phyloP scores from a whole-genome alignment of 2,888 invertebrate genomes.

The Epistrophella euchroma region DNA sequence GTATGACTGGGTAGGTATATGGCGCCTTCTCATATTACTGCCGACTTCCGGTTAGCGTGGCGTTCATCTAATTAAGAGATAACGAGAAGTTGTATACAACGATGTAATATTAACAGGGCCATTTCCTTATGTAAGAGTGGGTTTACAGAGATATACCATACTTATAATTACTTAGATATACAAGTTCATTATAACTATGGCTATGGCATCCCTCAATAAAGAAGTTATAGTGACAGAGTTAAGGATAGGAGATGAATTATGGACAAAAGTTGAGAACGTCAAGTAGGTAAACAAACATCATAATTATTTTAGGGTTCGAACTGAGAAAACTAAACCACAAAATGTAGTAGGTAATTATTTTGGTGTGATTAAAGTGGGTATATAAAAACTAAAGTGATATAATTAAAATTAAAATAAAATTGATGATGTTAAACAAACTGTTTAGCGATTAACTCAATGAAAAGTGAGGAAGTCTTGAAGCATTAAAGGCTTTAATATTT shows the following conservation, averaged over 20 bases:
- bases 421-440: no score
- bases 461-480: no score
- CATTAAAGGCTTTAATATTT: no score
- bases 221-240: neutral
- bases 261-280: constrained; percentile 6
- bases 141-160: neutral
- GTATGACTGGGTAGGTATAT: constrained; percentile 23
- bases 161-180: constrained; percentile 17
- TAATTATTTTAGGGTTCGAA: constrained; percentile 24
- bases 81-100: constrained; percentile 60
- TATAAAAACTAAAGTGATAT: no score
- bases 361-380: no score
- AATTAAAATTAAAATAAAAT: no score
- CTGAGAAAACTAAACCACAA: neutral
- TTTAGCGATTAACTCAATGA: no score
- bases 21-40: constrained; percentile 65
- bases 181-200: constrained; percentile 1
- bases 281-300: constrained; percentile 25
- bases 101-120: constrained; percentile 58
- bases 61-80: constrained; percentile 68
- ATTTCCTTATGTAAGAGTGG: constrained; percentile 34
- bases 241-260: constrained; percentile 4
- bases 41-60: constrained; percentile 65
- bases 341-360: no score
- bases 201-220: neutral